Conservation (phyloP, 2,113 vertebrate genomes). For the Peromyscus californicus region DNA sequence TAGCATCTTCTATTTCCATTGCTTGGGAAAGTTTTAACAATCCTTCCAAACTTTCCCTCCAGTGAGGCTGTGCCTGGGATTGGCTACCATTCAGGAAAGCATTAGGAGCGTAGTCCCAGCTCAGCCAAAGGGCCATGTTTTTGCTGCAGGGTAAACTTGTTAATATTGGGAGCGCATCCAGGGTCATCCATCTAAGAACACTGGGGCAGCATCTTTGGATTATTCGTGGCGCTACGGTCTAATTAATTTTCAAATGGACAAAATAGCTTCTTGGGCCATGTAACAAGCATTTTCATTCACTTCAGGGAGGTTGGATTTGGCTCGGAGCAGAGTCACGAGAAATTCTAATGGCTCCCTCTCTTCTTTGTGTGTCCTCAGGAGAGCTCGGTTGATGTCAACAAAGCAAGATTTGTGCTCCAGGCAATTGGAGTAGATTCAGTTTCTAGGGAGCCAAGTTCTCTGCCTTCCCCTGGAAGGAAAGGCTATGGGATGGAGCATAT, state of each 20-base stretch:
- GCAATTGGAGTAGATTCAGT: slow-evolving; percentile 64
- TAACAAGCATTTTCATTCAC: slow-evolving; percentile 82
- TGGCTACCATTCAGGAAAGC: slow-evolving; percentile 68
- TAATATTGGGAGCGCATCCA: slow-evolving; percentile 79
- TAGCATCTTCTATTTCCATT: background rate
- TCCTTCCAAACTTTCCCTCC: slow-evolving; percentile 26
- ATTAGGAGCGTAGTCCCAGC: slow-evolving; percentile 49
- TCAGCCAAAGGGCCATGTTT: slow-evolving; percentile 75
- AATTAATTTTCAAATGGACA: slow-evolving; percentile 84
- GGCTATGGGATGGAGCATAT: slow-evolving; percentile 73
- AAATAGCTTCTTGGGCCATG: slow-evolving; percentile 75
- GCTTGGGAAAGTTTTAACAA: slow-evolving; percentile 13
- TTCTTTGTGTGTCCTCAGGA: slow-evolving; percentile 78
- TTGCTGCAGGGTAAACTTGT: slow-evolving; percentile 79
- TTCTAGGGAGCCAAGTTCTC: slow-evolving; percentile 75
- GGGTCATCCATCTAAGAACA: slow-evolving; percentile 72
- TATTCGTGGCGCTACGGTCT: slow-evolving; percentile 76
- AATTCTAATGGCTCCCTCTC: slow-evolving; percentile 79
- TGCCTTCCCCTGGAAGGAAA: slow-evolving; percentile 77
- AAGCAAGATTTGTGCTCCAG: slow-evolving; percentile 79
- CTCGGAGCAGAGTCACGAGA: slow-evolving; percentile 76
- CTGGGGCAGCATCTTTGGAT: slow-evolving; percentile 57
- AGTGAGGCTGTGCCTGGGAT: background rate
- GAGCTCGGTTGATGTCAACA: slow-evolving; percentile 78
- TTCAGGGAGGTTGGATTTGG: slow-evolving; percentile 74